Percentiles rank a stretch among this genome's conserved stretches.
Evolutionary conservation across 2,113 vertebrate genomes (phyloP).

Genomic region (Potamarius usumacintae): DNA sequence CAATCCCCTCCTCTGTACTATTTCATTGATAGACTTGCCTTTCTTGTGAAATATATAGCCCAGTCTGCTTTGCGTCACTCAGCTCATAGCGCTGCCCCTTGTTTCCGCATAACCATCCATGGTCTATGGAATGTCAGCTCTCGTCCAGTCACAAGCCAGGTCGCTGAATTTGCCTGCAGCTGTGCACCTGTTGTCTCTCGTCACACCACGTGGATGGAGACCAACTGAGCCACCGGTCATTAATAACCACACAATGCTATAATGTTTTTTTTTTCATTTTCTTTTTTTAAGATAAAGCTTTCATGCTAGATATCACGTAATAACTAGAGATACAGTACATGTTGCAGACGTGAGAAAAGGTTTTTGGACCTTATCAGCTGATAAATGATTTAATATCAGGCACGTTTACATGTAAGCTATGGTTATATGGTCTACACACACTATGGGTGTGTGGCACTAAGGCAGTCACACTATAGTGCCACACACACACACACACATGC

Average conservation of each 20-base stretch:
- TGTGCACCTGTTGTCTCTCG: conserved; percentile 62
- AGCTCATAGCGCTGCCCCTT: background rate
- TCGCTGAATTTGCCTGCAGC: conserved; percentile 50
- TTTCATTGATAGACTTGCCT: conserved; percentile 79
- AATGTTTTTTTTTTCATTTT: background rate
- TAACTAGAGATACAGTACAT: background rate
- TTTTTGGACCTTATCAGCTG: background rate
- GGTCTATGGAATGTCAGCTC: conserved; percentile 4
- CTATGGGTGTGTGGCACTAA: background rate
- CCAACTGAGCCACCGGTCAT: background rate
- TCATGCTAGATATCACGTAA: background rate
- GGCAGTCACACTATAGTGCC: background rate
- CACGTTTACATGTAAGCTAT: too few species aligned
- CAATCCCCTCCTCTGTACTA: conserved; percentile 61
- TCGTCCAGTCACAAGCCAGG: conserved; percentile 31
- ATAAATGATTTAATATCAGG: too few species aligned
- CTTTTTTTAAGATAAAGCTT: conserved; percentile 11
- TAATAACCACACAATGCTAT: background rate
- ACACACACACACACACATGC: too few species aligned
- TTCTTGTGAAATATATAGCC: conserved; percentile 64
- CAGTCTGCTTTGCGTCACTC: conserved; percentile 53
- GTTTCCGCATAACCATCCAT: conserved; percentile 59
- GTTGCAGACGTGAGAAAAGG: background rate
- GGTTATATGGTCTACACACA: background rate
- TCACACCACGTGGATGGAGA: conserved; percentile 28